phyloP scores from a whole-genome alignment of 2,113 vertebrate genomes.

The Catagonus wagneri region DNA sequence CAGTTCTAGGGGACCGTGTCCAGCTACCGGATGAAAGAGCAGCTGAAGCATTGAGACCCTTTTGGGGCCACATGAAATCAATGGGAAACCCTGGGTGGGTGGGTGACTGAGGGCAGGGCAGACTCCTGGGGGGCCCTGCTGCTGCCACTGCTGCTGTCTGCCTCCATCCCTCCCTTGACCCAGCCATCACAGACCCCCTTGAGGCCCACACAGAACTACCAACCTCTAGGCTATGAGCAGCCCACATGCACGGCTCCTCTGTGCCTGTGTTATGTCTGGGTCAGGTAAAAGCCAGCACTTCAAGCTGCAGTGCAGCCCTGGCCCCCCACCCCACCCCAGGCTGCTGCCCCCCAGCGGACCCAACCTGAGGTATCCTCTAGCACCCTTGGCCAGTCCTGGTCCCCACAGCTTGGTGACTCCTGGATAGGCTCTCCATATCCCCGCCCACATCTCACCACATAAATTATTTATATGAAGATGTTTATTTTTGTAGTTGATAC shows the following conservation, averaged over 20 bases:
- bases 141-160: background rate
- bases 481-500: slow-evolving; percentile 99
- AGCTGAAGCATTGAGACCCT: background rate
- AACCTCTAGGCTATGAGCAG: background rate
- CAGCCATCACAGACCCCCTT: background rate
- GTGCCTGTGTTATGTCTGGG: background rate
- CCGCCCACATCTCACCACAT: slow-evolving; percentile 88
- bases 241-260: background rate
- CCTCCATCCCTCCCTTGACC: background rate
- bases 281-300: slow-evolving; percentile 1
- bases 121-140: slow-evolving; percentile 8
- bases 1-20: background rate
- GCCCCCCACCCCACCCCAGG: background rate
- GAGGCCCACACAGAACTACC: background rate
- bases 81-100: background rate
- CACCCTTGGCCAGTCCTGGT: background rate
- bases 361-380: background rate
- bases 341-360: background rate
- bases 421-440: background rate
- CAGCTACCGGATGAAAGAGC: slow-evolving; percentile 24
- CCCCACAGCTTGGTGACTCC: background rate
- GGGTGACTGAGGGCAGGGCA: too few species aligned
- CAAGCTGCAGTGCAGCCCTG: slow-evolving; percentile 51
- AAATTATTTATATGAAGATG: slow-evolving; percentile 97
- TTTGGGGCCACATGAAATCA: background rate